Base-by-base conservation (phyloP, 2,888 invertebrate genomes). In the Danaus chrysippus region DNA sequence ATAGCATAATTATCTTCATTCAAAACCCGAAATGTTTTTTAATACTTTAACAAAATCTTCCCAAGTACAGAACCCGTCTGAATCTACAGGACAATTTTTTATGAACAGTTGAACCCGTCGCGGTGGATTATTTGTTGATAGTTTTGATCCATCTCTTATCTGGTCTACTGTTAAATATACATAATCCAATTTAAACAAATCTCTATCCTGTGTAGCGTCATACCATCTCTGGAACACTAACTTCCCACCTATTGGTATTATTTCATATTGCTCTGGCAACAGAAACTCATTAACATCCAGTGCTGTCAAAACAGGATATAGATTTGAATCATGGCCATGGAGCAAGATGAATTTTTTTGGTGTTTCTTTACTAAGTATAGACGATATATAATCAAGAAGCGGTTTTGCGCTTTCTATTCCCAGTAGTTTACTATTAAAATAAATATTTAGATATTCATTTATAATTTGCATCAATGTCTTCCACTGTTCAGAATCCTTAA, bases 281-380 rank as follows among this genome's bases (percentile, higher is more conserved):
- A n/a, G n/a, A n/a, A 76, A 85, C 0, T 70, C 60, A 63, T 81
- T 76, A 53, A 87, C 79, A 13, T 69, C 73, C 54, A 89, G 70
- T 0, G 79, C 75, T 0, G 72, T 70, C 12, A 82, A 68, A 0
- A 87, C 65, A 10, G 82, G 64, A 54, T 71, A 79, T 42, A 86
- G 67, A 72, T 87, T 87, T 0, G 87, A 77, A 73, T 89, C 89
- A 60, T 89, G 89, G 0, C 88, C 87, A 1, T 86, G 71, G 0
- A 89, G 70, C 3, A 81, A 56, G 0, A 78, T 76, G 15, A 85
- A 74, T 62, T 78, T 84, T 12, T 71, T 71, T n/a, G 70, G 64
- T 10, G 57, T 46, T n/a, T 61, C 23, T 23, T 62, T 59, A 10
- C 72, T 64, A 11, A 74, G 64, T 15, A 78, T 69, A 41, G 75